Evolutionary conservation across 2,888 invertebrate genomes (phyloP), one percentile per base, ranked within the genome.

Genomic region (Acleris laterana): DNA sequence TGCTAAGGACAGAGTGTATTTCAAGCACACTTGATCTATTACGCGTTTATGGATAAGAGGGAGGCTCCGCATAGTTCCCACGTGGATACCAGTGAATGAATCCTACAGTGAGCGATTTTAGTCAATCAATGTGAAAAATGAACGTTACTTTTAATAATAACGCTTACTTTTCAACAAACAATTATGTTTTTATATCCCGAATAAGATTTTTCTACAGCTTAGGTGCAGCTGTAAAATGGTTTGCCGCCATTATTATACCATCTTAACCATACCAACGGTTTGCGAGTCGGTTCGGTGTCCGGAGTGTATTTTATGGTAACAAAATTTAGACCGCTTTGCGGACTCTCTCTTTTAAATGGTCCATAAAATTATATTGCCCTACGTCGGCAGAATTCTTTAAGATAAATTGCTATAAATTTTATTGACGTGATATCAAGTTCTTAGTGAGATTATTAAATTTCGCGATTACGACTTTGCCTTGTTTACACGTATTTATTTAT

Each of bases 331-430:
- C 48, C 53, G 60, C 53, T 60, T 50, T n/a, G 53, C 52, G 46
- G 58, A 59, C 55, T 60, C 55, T 60, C 64, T 63, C 55, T 61
- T 61, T 65, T 65, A 56, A 65, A 61, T 32, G 50, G 50, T 60
- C 60, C 60, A 61, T 65, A 61, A 65, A 65, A 50, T 65, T 56
- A 64, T 65, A 65, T 61, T 42, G 65, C 64, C 20, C 49, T 49
- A 55, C 55, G 60, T 65, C 50, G 60, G 60, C 55, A 52, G 60
- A 61, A 60, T 65, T 61, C 55, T 50, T 65, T 46, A 61, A 65
- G 60, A 65, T 46, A 65, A 61, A 65, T 65, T 65, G 60, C 60
- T 51, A 61, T 50, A 61, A 61, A 61, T 56, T 65, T 65, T 60
- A 65, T 56, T 65, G 60, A 56, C 17, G 42, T 55, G 20, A 50